phyloP scores from a whole-genome alignment of 2,888 invertebrate species.

The Hylaea fasciaria region DNA sequence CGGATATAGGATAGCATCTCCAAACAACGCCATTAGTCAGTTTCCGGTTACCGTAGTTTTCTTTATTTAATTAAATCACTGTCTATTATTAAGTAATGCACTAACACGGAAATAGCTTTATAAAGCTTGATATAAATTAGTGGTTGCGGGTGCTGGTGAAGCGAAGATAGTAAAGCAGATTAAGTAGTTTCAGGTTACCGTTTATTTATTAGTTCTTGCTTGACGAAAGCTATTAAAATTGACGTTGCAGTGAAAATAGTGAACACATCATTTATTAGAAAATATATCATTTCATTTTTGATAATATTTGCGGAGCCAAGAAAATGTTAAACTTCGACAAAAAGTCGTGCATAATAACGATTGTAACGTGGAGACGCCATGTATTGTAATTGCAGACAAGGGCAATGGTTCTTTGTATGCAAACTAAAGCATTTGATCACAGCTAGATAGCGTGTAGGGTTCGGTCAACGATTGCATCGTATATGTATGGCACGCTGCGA shows the following conservation, averaged over 20 bases:
- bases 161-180: neutral
- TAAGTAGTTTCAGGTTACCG: neutral
- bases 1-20: constrained; percentile 1
- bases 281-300: no score
- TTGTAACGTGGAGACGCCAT: neutral
- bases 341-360: neutral
- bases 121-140: constrained; percentile 4
- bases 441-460: no score
- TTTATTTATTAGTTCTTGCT: neutral
- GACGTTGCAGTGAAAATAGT: no score
- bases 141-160: neutral
- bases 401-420: constrained; percentile 1
- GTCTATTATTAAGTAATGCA: constrained; percentile 13
- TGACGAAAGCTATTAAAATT: no score
- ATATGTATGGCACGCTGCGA: neutral
- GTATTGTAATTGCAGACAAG: neutral
- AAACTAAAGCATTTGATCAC: no score
- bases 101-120: constrained; percentile 11
- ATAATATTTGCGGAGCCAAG: neutral
- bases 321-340: neutral
- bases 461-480: neutral
- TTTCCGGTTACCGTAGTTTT: constrained; percentile 20
- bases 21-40: constrained; percentile 25
- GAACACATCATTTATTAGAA: no score
- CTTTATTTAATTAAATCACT: constrained; percentile 23